Percentiles rank a stretch among this genome's conserved stretches.
phyloP scores from a whole-genome alignment of 2,113 vertebrate species.

The Gadus macrocephalus region DNA sequence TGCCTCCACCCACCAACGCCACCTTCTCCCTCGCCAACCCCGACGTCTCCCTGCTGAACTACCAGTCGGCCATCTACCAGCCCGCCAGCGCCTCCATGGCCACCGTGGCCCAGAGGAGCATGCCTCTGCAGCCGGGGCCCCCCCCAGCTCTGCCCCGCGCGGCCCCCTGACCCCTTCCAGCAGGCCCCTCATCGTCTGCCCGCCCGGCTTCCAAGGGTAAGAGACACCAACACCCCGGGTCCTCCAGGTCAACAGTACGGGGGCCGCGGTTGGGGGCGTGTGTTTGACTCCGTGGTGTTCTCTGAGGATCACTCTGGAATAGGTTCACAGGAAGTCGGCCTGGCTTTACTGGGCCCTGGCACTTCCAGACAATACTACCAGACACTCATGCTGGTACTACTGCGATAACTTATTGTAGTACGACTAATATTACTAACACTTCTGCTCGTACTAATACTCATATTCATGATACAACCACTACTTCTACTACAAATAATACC shows the following conservation, averaged over 20 bases:
- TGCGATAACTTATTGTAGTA: too few species aligned
- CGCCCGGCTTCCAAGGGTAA: slow-evolving; percentile 97
- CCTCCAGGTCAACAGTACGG: background rate
- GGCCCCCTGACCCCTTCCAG: slow-evolving; percentile 93
- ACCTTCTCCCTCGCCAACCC: slow-evolving; percentile 95
- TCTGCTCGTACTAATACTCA: too few species aligned
- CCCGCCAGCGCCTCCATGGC: slow-evolving; percentile 95
- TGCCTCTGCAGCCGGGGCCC: slow-evolving; percentile 90
- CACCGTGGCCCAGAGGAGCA: slow-evolving; percentile 94
- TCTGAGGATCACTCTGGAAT: too few species aligned
- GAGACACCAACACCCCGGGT: background rate
- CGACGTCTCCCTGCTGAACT: slow-evolving; percentile 98
- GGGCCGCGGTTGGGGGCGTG: background rate
- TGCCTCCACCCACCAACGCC: slow-evolving; percentile 95
- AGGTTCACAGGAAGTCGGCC: too few species aligned
- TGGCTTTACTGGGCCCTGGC: too few species aligned
- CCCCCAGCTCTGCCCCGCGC: slow-evolving; percentile 90
- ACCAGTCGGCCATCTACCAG: slow-evolving; percentile 97
- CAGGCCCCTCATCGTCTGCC: slow-evolving; percentile 98
- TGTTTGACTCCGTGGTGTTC: background rate
- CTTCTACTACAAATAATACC: too few species aligned
- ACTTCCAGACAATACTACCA: too few species aligned
- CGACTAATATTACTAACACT: too few species aligned
- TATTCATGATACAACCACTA: too few species aligned
- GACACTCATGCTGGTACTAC: too few species aligned